A percentile compares a stretch with the other conserved stretches of the same genome.
These are phyloP conservation scores for Rissa tridactyla DNA, from an alignment of 2,113 vertebrate genomes.

Conservation along the genomic window DNA sequence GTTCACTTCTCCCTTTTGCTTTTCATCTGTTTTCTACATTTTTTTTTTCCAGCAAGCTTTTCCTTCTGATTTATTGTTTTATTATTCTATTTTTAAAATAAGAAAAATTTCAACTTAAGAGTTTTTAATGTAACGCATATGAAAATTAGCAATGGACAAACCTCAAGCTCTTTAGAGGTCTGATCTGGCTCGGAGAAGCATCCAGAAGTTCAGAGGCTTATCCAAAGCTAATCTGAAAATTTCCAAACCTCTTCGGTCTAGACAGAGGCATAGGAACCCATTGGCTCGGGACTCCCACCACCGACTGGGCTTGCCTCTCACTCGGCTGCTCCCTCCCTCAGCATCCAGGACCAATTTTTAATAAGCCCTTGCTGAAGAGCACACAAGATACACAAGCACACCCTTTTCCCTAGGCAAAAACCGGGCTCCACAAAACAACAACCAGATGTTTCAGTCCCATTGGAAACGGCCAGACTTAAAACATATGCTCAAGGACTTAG, in stretches of 20 bases:
- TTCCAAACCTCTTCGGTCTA: neutral
- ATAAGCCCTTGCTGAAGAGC: neutral
- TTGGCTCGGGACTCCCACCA: neutral
- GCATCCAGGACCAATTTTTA: neutral
- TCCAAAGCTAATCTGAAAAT: slow-evolving; percentile 59
- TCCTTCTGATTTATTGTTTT: slow-evolving; percentile 73
- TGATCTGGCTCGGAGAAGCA: slow-evolving; percentile 5
- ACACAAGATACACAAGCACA: neutral
- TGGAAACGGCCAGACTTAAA: neutral
- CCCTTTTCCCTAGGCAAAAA: neutral
- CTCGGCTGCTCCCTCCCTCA: neutral
- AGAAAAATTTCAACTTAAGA: slow-evolving; percentile 67
- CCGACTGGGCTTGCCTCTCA: neutral
- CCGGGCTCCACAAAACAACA: neutral
- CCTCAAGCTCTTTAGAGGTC: slow-evolving; percentile 51
- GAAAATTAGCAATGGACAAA: slow-evolving; percentile 64
- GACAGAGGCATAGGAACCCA: neutral
- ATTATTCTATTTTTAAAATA: slow-evolving; percentile 80
- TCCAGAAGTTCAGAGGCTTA: slow-evolving; percentile 44
- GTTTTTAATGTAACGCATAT: slow-evolving; percentile 70
- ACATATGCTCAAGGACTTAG: rapidly evolving
- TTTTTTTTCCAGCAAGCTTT: slow-evolving; percentile 65
- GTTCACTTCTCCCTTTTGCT: slow-evolving; percentile 65
- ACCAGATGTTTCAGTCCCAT: neutral
- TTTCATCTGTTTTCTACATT: slow-evolving; percentile 73